Conservation (phyloP, 1,140 invertebrate species). For the Drosophila virilis region DNA sequence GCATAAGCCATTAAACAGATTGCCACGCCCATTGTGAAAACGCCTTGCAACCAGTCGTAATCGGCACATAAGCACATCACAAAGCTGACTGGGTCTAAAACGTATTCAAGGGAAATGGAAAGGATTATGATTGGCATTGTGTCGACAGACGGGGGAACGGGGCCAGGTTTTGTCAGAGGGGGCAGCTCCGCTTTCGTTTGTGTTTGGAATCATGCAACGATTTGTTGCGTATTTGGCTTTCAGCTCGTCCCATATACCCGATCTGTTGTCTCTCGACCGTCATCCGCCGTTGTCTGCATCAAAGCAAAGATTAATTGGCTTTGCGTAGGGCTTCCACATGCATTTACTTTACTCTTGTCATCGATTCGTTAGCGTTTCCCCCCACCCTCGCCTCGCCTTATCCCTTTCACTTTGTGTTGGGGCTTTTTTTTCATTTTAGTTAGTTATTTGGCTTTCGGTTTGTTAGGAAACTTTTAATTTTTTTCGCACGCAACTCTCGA, state of each 20-base stretch:
- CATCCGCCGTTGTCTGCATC: slow-evolving; percentile 40
- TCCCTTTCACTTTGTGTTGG: background rate
- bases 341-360: slow-evolving; percentile 63
- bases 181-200: no score
- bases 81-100: background rate
- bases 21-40: slow-evolving; percentile 10
- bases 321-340: slow-evolving; percentile 57
- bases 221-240: slow-evolving; percentile 7
- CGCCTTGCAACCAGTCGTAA: background rate
- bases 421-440: background rate
- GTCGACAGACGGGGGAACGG: background rate
- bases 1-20: background rate
- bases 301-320: slow-evolving; percentile 72
- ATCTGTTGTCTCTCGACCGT: background rate
- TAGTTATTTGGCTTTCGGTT: slow-evolving; percentile 16
- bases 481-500: slow-evolving; percentile 40
- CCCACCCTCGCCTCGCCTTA: background rate
- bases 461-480: slow-evolving; percentile 19
- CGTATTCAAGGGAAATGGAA: background rate
- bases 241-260: background rate
- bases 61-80: slow-evolving; percentile 21
- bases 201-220: background rate
- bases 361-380: slow-evolving; percentile 51
- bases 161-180: no score
- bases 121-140: slow-evolving; percentile 45